These are phyloP conservation scores for Aythya baeri DNA, from an alignment of 2,113 vertebrate genomes.

Conservation along the genomic window DNA sequence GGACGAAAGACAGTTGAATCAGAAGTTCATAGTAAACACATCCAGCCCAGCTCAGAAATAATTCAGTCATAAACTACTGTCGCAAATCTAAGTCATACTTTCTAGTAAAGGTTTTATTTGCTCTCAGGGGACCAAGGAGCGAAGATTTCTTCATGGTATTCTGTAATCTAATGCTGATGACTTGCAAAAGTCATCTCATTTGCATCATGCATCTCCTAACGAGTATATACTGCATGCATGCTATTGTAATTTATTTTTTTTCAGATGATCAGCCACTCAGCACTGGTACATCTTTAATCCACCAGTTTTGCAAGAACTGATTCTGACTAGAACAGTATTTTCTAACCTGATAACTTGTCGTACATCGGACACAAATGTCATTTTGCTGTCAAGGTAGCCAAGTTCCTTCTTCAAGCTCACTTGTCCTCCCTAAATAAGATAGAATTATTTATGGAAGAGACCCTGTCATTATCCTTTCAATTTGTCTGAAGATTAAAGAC, in stretches of 20 bases:
- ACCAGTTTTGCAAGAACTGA: neutral
- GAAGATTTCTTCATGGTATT: neutral
- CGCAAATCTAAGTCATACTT: neutral
- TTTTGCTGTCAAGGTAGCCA: conserved; percentile 48
- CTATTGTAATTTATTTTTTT: neutral
- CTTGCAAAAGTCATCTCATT: neutral
- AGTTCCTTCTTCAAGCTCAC: conserved; percentile 18
- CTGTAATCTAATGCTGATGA: neutral
- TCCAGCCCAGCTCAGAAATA: neutral
- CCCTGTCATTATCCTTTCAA: conserved; percentile 2
- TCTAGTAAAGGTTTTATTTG: neutral
- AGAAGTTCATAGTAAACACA: neutral
- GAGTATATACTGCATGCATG: neutral
- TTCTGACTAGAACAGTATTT: neutral
- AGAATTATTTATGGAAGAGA: conserved; percentile 54
- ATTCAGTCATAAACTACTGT: neutral
- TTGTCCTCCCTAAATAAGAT: conserved; percentile 36
- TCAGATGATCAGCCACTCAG: neutral
- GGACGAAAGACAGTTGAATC: neutral
- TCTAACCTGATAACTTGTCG: neutral
- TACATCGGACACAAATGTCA: neutral
- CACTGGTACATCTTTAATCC: neutral
- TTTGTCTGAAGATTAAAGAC: conserved; percentile 40
- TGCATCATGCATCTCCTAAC: neutral
- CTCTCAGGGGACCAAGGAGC: neutral